Conservation (phyloP, 2,113 vertebrate genomes). For the Pelvicachromis taeniatus region DNA sequence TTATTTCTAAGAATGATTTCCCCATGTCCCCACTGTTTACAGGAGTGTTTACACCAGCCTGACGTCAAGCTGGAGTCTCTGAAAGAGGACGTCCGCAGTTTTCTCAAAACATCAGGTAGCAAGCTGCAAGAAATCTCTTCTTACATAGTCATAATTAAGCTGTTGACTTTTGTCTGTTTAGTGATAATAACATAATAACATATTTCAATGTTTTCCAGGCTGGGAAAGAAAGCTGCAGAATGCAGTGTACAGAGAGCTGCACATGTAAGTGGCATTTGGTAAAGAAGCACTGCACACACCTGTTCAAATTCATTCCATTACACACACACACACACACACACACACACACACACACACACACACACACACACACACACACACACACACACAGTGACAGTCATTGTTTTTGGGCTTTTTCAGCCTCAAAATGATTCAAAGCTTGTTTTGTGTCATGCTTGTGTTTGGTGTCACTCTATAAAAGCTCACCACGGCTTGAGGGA, state of each 20-base stretch:
- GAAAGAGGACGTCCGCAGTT: constrained; percentile 90
- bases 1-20: neutral
- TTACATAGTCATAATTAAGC: neutral
- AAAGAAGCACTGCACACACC: neutral
- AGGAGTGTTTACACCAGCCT: constrained; percentile 89
- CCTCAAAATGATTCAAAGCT: neutral
- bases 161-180: neutral
- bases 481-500: neutral
- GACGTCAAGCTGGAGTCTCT: constrained; percentile 89
- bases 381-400: neutral
- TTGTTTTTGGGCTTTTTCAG: neutral
- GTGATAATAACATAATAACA: neutral
- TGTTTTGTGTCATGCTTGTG: neutral
- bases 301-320: neutral
- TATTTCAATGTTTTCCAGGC: constrained; percentile 68
- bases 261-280: constrained; percentile 74
- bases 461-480: neutral
- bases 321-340: no score
- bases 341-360: neutral
- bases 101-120: constrained; percentile 86
- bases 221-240: constrained; percentile 98
- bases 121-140: neutral
- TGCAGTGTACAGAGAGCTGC: constrained; percentile 94
- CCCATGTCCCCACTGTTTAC: neutral
- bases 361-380: no score